Evolutionary conservation across 2,113 vertebrate genomes (phyloP).

Genomic region (Calidris pygmaea): DNA sequence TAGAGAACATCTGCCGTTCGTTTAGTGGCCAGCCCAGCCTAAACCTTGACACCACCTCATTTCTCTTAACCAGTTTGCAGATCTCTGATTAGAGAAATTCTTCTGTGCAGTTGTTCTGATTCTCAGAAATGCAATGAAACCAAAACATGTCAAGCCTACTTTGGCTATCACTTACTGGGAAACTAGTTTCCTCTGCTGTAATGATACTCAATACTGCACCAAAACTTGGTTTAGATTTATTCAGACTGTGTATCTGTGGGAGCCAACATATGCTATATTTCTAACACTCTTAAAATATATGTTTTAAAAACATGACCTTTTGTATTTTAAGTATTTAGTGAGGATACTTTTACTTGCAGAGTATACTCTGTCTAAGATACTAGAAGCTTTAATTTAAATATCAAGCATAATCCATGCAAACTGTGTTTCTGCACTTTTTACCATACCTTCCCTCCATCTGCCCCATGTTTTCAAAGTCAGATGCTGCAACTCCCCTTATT

Average conservation of each 20-base stretch:
- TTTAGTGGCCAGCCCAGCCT: not conserved
- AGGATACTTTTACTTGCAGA: not conserved
- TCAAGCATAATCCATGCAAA: not conserved
- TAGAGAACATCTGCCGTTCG: not conserved
- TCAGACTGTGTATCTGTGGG: not conserved
- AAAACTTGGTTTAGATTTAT: not conserved
- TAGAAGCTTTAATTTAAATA: not conserved
- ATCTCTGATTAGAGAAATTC: not conserved
- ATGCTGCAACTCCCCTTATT: not conserved
- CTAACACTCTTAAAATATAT: not conserved
- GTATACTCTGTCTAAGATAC: not conserved
- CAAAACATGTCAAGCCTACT: not conserved
- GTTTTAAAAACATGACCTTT: not conserved
- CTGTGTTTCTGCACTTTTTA: not conserved
- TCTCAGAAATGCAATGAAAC: not conserved
- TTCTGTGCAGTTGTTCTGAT: accelerated
- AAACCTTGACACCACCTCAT: not conserved
- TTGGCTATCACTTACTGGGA: not conserved
- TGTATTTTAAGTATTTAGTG: not conserved
- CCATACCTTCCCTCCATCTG: not conserved
- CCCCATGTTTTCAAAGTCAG: not conserved
- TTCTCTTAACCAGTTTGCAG: not conserved
- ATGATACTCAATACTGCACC: not conserved
- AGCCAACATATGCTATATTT: not conserved
- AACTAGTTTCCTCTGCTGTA: not conserved